Base-by-base conservation (phyloP, 1,140 invertebrate species). In the Ips typographus region DNA sequence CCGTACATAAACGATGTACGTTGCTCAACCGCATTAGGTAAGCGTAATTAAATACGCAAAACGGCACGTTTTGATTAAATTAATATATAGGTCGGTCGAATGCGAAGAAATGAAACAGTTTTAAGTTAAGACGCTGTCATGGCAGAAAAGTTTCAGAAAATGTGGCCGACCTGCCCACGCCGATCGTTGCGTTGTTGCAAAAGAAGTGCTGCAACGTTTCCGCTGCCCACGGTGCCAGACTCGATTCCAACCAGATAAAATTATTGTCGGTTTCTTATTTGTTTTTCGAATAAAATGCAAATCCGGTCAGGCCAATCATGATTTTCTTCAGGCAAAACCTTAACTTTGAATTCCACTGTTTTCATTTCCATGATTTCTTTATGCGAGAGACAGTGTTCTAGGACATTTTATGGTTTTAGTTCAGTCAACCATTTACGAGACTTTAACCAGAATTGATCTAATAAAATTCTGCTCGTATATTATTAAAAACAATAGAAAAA, bases 181-280 rank as follows among this genome's bases (percentile, higher is more conserved):
- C 47, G 36, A 22, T 4, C 44, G n/a, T n/a, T 47, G 4, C 4
- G 4, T 53, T 39, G 39, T n/a, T 37, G 49, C 39, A 61, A 68
- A 40, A 59, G 47, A 69, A 40, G 52, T 63, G 59, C 67, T 53
- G 60, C 67, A 61, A 63, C 41, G 55, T 64, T 69, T 69, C 67
- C 67, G 67, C 67, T 69, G 60, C 67, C 67, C 59, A 69, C 67
- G 57, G 22, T 41, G 57, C 57, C 57, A 59, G 39, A 59, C 40
- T 59, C 40, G 37, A 42, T 42, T 59, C 22, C 22, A 22, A 22
- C 6, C 3, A n/a, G 22, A 41, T 59, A 42, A 42, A 59, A 59
- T 59, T 59, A 59, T 42, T 59, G 57, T n/a, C 22, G 43, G 43
- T 59, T 41, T 59, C 43, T 40, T 59, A 40, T 47, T 47, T 47